Percentiles rank a stretch among this genome's conserved stretches.
Evolutionary conservation across 2,113 vertebrate species (phyloP).

Genomic region (Pseudorasbora parva): DNA sequence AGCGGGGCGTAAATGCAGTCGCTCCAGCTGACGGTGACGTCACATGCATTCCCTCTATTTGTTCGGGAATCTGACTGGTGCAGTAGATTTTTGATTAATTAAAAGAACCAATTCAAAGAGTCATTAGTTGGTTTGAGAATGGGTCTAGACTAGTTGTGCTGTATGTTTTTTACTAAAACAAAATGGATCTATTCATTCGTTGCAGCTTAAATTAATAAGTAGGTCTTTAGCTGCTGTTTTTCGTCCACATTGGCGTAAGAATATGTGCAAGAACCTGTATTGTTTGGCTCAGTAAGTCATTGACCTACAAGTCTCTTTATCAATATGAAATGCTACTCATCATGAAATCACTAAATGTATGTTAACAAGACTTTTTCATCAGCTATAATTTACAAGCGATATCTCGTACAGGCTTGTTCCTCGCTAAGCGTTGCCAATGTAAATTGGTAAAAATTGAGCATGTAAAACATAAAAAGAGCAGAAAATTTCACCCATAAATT

Average conservation of each 20-base stretch:
- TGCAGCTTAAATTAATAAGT: neutral
- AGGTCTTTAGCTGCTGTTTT: neutral
- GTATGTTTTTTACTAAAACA: neutral
- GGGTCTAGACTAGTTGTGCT: neutral
- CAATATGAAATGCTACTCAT: neutral
- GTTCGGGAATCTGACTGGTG: neutral
- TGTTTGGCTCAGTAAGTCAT: neutral
- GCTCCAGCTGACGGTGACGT: no score
- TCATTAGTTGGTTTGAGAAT: no score
- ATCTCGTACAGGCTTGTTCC: constrained; percentile 49
- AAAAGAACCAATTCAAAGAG: no score
- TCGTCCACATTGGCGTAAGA: neutral
- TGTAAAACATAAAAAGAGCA: constrained; percentile 57
- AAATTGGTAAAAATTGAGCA: constrained; percentile 56
- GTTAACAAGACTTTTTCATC: constrained; percentile 53
- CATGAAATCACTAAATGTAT: constrained; percentile 30
- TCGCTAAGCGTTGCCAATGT: constrained; percentile 50
- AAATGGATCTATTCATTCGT: neutral
- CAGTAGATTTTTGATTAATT: no score
- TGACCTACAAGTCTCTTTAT: neutral
- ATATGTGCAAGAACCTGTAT: no score
- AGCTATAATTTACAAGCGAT: constrained; percentile 34
- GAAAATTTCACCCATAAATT: constrained; percentile 53
- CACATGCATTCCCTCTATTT: no score
- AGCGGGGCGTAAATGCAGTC: no score